phyloP scores from a whole-genome alignment of 1,140 invertebrate genomes.

The Calephelis virginiensis region DNA sequence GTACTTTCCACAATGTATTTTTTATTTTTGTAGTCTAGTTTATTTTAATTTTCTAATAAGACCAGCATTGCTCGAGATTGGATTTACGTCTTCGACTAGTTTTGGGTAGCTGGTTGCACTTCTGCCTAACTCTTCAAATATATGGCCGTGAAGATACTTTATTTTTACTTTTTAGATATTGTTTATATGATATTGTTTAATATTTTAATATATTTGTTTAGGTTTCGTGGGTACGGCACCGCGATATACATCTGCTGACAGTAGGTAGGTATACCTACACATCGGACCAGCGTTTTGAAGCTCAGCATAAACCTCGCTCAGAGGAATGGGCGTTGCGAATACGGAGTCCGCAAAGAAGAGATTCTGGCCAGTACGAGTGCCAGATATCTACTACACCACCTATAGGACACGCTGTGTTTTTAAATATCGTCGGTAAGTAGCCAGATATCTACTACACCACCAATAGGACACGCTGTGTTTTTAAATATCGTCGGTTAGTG shows the following conservation, averaged over 20 bases:
- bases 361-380: conserved; percentile 91
- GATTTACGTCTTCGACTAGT: too few species aligned
- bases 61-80: too few species aligned
- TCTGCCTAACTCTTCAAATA: too few species aligned
- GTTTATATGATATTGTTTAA: not conserved
- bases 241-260: conserved; percentile 91
- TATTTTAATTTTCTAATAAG: too few species aligned
- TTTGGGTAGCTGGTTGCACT: too few species aligned
- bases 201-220: conserved; percentile 48
- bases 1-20: too few species aligned
- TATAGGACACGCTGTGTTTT: conserved; percentile 86
- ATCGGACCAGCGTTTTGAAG: conserved; percentile 89
- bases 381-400: conserved; percentile 93
- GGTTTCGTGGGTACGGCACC: conserved; percentile 94
- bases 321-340: conserved; percentile 60
- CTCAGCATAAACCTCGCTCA: conserved; percentile 85
- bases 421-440: conserved; percentile 91
- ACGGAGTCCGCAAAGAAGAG: conserved; percentile 85
- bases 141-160: too few species aligned
- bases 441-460: conserved; percentile 92
- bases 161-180: too few species aligned
- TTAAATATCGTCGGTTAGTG: conserved; percentile 89
- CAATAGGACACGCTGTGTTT: conserved; percentile 87
- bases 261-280: conserved; percentile 92
- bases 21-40: too few species aligned